Percentiles rank a stretch among this genome's conserved stretches.
phyloP scores from a whole-genome alignment of 2,797 vertebrate genomes.

The Cuculus canorus region DNA sequence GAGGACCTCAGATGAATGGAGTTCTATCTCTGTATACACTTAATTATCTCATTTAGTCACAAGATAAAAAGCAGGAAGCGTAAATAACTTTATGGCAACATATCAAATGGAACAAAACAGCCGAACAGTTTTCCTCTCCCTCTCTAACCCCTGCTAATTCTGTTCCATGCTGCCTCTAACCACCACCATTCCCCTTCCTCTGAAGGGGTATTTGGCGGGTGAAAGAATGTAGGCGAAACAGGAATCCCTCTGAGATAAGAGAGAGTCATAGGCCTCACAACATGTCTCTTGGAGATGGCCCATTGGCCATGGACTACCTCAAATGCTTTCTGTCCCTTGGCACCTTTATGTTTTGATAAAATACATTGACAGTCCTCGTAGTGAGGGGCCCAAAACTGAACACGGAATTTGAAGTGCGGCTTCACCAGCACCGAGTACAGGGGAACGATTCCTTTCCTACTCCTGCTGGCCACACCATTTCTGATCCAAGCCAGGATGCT shows the following conservation, averaged over 20 bases:
- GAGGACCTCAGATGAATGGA: neutral
- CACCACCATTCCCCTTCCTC: neutral
- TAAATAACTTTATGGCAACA: neutral
- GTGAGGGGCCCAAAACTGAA: too few species aligned
- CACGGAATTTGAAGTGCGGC: too few species aligned
- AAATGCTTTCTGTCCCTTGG: neutral
- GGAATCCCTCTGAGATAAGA: neutral
- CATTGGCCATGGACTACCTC: neutral
- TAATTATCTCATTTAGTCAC: neutral
- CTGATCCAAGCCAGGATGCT: too few species aligned
- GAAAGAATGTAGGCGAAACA: neutral
- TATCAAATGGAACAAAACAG: neutral
- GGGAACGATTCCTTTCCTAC: too few species aligned
- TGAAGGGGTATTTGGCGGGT: neutral
- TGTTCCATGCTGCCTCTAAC: neutral
- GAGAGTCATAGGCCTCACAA: neutral
- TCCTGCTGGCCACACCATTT: too few species aligned
- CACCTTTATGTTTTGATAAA: neutral
- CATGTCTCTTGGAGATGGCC: neutral
- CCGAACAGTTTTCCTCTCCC: neutral
- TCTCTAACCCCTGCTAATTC: neutral
- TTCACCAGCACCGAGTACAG: too few species aligned
- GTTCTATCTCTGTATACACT: neutral
- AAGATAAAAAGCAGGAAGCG: neutral
- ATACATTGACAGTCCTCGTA: neutral